Evolutionary conservation across 2,888 invertebrate genomes (phyloP), one percentile per base, ranked within the genome.

Genomic region (Drosophila colorata): DNA sequence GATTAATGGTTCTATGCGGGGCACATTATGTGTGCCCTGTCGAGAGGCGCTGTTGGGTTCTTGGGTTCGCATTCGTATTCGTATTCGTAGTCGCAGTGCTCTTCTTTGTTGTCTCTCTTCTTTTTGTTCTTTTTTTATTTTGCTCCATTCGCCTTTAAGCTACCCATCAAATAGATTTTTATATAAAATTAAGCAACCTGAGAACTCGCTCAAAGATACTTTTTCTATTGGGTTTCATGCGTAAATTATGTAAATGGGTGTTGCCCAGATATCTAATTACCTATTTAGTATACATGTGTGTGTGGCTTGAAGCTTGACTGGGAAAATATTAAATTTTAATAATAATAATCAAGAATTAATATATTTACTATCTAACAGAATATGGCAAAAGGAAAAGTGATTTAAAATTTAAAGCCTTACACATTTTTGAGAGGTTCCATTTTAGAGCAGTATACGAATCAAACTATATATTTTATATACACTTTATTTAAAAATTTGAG

Each of bases 1-100:
- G 92, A 92, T 92, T 92, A 92, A 92, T 92, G 92, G 90, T 91
- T 82, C 81, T 65, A 72, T 75, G 40, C 64, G 61, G 89, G 90
- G 85, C 91, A 91, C 89, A 92, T 91, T 89, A 90, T 88, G 79
- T 74, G 74, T 74, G 71, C 74, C 66, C 73, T 71, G 71, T 67
- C 46, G 65, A 63, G 65, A 63, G 69, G 60, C 67, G 59, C 58
- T 58, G 52, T 69, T 66, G 48, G 58, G 33, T 33, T 55, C 74
- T 69, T 69, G 37, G 31, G 47, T 72, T 33, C 58, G 35, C 46
- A 63, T 63, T 28, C 28, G 28, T 9, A 7, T 6, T 61, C 33
- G 33, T 57, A 59, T 73, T 49, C 44, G 53, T 67, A 31, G 16
- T 68, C 43, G 64, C 52, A 44, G 61, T 51, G 69, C 53, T 57